A percentile compares a stretch with the other conserved stretches of the same genome.
Evolutionary conservation across 2,888 invertebrate species (phyloP).

Genomic region (Macaria liturata): DNA sequence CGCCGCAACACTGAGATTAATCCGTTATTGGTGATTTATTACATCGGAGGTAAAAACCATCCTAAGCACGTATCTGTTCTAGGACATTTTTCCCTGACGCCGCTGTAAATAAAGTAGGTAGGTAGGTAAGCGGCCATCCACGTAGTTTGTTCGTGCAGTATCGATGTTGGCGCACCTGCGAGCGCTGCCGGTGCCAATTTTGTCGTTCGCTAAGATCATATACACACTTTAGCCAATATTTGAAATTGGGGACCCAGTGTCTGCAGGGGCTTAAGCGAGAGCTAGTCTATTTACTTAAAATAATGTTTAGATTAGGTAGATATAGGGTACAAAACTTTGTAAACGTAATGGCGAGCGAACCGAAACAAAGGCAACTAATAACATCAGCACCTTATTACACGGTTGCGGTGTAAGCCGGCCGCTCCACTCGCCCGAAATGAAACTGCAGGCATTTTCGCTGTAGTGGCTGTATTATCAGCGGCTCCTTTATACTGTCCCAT

Average conservation of each 20-base stretch:
- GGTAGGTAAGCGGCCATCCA: constrained; percentile 1
- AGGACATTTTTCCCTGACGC: constrained; percentile 28
- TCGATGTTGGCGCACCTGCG: constrained; percentile 37
- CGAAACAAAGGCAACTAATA: constrained; percentile 21
- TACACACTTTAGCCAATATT: constrained; percentile 23
- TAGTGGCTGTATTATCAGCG: constrained; percentile 20
- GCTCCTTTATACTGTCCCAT: constrained; percentile 24
- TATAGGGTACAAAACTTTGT: constrained; percentile 6
- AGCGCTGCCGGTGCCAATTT: constrained; percentile 27
- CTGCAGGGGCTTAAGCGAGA: constrained; percentile 3
- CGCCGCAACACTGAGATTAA: constrained; percentile 19
- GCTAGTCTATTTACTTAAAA: constrained; percentile 6
- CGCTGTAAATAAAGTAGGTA: constrained; percentile 23
- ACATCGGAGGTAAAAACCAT: constrained; percentile 12
- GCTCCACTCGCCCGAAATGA: constrained; percentile 14
- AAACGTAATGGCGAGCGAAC: constrained; percentile 10
- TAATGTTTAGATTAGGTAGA: constrained; percentile 2
- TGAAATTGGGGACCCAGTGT: constrained; percentile 20
- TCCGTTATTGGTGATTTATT: constrained; percentile 23
- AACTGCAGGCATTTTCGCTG: constrained; percentile 19
- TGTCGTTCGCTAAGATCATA: constrained; percentile 24
- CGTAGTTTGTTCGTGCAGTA: constrained; percentile 28
- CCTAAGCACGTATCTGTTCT: constrained; percentile 17
- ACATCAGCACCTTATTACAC: constrained; percentile 15
- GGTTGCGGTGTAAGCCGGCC: constrained; percentile 14